phyloP scores from a whole-genome alignment of 2,113 vertebrate species.

The Hyperopisus bebe region DNA sequence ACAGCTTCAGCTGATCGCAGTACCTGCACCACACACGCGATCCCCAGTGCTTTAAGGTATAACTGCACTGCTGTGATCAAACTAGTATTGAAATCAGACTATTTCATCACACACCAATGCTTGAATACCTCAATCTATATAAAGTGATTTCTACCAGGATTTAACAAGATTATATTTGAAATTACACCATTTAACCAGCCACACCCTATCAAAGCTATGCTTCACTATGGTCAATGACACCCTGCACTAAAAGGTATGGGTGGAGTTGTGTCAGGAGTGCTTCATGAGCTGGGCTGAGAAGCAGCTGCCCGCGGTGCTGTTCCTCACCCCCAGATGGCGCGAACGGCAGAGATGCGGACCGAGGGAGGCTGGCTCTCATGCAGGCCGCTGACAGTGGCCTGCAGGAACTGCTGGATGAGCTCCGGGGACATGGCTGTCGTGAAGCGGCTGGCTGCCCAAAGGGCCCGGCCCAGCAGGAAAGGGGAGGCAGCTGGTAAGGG shows the following conservation, averaged over 20 bases:
- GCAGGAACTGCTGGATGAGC: constrained; percentile 95
- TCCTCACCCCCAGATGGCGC: constrained; percentile 95
- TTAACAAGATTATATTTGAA: background rate
- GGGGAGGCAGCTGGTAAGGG: constrained; percentile 67
- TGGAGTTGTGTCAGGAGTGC: background rate
- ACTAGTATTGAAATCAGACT: background rate
- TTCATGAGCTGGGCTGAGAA: background rate
- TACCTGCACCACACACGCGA: constrained; percentile 61
- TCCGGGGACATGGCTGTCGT: constrained; percentile 94
- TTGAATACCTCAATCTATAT: background rate
- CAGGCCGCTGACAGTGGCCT: constrained; percentile 91
- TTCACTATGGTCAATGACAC: background rate
- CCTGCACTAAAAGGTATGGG: background rate
- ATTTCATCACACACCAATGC: background rate
- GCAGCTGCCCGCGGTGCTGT: background rate
- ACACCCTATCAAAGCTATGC: background rate
- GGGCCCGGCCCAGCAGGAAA: constrained; percentile 86
- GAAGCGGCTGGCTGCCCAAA: constrained; percentile 96
- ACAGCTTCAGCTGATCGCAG: constrained; percentile 93
- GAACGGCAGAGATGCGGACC: constrained; percentile 88
- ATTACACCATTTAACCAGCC: background rate
- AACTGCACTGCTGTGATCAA: background rate
- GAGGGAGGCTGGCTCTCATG: constrained; percentile 89
- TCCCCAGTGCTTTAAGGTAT: background rate
- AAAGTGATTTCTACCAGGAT: background rate